A percentile compares a stretch with the other conserved stretches of the same genome.
Evolutionary conservation across 1,140 invertebrate species (phyloP).

Genomic region (Dendrolimus kikuchii): DNA sequence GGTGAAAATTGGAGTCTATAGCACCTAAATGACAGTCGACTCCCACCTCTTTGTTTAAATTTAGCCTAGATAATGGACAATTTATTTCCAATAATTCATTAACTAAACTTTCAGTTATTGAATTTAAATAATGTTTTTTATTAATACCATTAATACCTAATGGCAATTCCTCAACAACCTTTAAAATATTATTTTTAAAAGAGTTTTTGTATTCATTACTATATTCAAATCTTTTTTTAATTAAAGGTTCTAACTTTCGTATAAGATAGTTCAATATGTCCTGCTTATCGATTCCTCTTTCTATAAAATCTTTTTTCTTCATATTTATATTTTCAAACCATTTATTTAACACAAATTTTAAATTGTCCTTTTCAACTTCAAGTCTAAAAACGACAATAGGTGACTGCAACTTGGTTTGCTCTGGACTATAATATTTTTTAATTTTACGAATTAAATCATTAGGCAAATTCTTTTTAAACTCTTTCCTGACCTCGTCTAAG

Average conservation of each 20-base stretch:
- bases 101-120: constrained; percentile 4
- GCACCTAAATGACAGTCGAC: background rate
- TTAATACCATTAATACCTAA: background rate
- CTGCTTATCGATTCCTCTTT: constrained; percentile 4
- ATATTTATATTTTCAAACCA: constrained; percentile 10
- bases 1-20: background rate
- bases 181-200: constrained; percentile 6
- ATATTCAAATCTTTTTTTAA: constrained; percentile 5
- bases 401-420: background rate
- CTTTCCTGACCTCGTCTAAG: constrained; percentile 4
- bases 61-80: constrained; percentile 1
- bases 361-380: constrained; percentile 2
- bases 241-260: constrained; percentile 10
- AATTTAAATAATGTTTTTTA: constrained; percentile 9
- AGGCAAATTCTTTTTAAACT: constrained; percentile 11
- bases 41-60: background rate
- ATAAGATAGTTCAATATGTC: constrained; percentile 6
- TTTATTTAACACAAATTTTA: constrained; percentile 3
- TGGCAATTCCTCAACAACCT: constrained; percentile 11
- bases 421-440: constrained; percentile 6
- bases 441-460: constrained; percentile 14
- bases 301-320: constrained; percentile 8
- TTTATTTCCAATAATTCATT: constrained; percentile 5
- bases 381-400: constrained; percentile 1
- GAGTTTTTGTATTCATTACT: constrained; percentile 7